Conservation (phyloP, 2,797 vertebrate genomes). For the Neoniphon sammara region DNA sequence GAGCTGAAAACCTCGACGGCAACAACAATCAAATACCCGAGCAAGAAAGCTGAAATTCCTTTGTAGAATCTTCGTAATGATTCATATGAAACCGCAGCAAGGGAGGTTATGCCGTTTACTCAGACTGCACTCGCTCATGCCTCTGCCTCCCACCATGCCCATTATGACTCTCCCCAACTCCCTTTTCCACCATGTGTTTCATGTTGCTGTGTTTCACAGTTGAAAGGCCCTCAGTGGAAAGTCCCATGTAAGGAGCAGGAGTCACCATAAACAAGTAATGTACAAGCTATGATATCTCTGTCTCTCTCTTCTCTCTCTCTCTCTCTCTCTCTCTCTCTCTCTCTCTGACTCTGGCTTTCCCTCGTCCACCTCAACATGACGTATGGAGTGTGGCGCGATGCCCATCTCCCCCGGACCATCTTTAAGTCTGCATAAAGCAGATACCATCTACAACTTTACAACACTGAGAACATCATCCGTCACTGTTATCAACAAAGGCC, state of each 20-base stretch:
- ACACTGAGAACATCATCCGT: constrained; percentile 57
- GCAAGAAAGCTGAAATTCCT: constrained; percentile 39
- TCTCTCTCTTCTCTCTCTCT: constrained; percentile 13
- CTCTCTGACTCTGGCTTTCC: constrained; percentile 13
- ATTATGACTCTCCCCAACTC: constrained; percentile 63
- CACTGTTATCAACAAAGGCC: constrained; percentile 69
- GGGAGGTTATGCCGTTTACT: constrained; percentile 59
- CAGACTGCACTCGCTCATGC: constrained; percentile 49
- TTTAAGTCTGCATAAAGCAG: constrained; percentile 49
- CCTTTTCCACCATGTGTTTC: constrained; percentile 60
- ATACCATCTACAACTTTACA: constrained; percentile 58
- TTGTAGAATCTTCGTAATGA: constrained; percentile 59
- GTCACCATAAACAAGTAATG: constrained; percentile 49
- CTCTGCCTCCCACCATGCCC: constrained; percentile 31
- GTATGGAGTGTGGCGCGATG: constrained; percentile 30
- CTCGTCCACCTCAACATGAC: constrained; percentile 16
- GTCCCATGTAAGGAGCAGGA: constrained; percentile 62
- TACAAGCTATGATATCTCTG: constrained; percentile 50
- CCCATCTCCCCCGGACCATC: constrained; percentile 50
- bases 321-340: constrained; percentile 9
- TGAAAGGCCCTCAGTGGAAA: constrained; percentile 61
- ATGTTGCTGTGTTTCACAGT: constrained; percentile 56
- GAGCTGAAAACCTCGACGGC: constrained; percentile 11
- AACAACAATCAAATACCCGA: constrained; percentile 29
- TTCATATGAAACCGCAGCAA: constrained; percentile 64